phyloP scores from a whole-genome alignment of 92 coral and sea anemone genomes.

The Zoanthus sansibaricus region DNA sequence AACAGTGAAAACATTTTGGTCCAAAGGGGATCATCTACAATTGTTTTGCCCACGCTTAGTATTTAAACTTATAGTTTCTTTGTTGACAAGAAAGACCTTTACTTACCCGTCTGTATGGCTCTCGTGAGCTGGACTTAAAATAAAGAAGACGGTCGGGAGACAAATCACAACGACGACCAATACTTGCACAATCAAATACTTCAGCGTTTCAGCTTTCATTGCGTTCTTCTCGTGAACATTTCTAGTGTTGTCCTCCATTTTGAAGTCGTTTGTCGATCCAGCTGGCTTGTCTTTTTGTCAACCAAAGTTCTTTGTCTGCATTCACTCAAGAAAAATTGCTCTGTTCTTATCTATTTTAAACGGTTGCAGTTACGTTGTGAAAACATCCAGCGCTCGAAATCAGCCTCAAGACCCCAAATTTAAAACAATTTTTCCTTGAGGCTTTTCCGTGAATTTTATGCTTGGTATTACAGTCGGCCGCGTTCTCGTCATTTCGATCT shows the following conservation, averaged over 20 bases:
- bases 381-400: neutral
- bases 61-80: neutral
- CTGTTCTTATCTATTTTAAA: neutral
- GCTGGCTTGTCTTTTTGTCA: neutral
- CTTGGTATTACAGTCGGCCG: neutral
- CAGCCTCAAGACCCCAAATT: neutral
- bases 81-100: neutral
- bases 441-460: neutral
- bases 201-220: constrained; percentile 50
- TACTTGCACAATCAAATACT: constrained; percentile 64
- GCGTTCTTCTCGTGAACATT: constrained; percentile 9
- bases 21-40: neutral
- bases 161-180: constrained; percentile 66
- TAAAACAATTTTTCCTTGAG: neutral
- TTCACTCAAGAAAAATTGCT: no score
- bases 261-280: neutral
- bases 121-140: constrained; percentile 69
- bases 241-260: constrained; percentile 14
- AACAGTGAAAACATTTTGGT: neutral
- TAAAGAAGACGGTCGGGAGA: constrained; percentile 86
- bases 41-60: neutral
- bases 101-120: constrained; percentile 58
- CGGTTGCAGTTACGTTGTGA: neutral
- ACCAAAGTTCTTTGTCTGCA: neutral
- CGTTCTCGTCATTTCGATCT: neutral